Evolutionary conservation across 2,797 vertebrate species (phyloP).

Genomic region (Dipus sagitta): DNA sequence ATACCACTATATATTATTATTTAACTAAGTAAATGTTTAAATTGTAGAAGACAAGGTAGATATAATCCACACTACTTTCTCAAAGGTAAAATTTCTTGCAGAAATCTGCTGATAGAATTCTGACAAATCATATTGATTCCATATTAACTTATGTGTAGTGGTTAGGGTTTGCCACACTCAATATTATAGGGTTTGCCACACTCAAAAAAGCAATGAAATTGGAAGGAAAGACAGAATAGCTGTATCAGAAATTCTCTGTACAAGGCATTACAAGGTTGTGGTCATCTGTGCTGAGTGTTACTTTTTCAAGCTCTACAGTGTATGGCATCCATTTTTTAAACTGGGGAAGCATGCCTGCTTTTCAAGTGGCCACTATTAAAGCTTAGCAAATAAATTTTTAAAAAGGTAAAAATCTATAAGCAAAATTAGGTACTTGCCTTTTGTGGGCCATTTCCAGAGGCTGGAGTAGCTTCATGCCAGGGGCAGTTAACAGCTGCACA

Average conservation of each 20-base stretch:
- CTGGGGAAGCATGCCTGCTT: too few species aligned
- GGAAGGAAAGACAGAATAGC: neutral
- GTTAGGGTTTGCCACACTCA: too few species aligned
- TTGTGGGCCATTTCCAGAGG: slow-evolving; percentile 83
- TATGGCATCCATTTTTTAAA: too few species aligned
- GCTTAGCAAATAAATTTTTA: neutral
- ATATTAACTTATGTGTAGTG: too few species aligned
- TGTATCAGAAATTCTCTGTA: neutral
- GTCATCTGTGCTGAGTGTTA: neutral
- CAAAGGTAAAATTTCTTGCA: neutral
- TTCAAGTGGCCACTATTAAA: too few species aligned
- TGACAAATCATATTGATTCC: too few species aligned
- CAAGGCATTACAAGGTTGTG: neutral
- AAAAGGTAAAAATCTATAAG: slow-evolving; percentile 40
- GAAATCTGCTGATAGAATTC: too few species aligned
- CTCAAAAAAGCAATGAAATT: neutral
- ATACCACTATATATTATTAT: neutral
- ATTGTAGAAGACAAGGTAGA: neutral
- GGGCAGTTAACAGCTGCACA: slow-evolving; percentile 87
- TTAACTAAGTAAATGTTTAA: slow-evolving; percentile 16
- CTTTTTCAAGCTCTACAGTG: too few species aligned
- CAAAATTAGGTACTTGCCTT: slow-evolving; percentile 85
- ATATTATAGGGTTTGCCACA: too few species aligned
- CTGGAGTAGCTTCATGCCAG: slow-evolving; percentile 83
- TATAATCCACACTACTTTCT: slow-evolving; percentile 14